Evolutionary conservation across 2,797 vertebrate species (phyloP).

Genomic region (Rallus crepitans): DNA sequence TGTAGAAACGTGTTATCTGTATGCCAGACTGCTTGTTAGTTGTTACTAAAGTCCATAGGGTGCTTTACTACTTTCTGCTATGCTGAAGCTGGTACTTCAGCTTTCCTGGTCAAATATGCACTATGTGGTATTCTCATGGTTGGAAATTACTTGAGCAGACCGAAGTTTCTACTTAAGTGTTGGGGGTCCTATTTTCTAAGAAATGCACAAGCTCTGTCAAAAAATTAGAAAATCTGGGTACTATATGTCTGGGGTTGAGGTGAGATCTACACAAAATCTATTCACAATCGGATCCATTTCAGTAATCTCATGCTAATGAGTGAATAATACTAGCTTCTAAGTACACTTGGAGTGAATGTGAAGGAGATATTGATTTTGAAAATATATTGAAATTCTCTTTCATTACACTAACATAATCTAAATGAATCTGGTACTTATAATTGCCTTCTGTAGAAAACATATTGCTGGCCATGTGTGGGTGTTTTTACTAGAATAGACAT

Average conservation of each 20-base stretch:
- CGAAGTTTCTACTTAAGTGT: background rate
- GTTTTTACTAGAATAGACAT: conserved; percentile 48
- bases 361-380: conserved; percentile 22
- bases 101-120: background rate
- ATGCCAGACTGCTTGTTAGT: background rate
- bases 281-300: background rate
- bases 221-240: background rate
- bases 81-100: background rate
- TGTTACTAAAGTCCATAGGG: background rate
- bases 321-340: conserved; percentile 12
- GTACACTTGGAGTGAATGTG: background rate
- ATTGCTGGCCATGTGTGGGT: conserved; percentile 17
- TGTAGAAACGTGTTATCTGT: background rate
- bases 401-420: background rate
- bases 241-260: background rate
- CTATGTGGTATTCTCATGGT: background rate
- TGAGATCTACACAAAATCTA: background rate
- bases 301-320: background rate
- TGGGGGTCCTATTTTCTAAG: background rate
- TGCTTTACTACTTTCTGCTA: background rate
- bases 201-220: background rate
- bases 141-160: background rate
- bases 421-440: background rate
- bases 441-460: conserved; percentile 11
- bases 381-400: conserved; percentile 30